Percentiles rank a stretch among this genome's conserved stretches.
Evolutionary conservation across 2,113 vertebrate genomes (phyloP).

Genomic region (Garra rufa): DNA sequence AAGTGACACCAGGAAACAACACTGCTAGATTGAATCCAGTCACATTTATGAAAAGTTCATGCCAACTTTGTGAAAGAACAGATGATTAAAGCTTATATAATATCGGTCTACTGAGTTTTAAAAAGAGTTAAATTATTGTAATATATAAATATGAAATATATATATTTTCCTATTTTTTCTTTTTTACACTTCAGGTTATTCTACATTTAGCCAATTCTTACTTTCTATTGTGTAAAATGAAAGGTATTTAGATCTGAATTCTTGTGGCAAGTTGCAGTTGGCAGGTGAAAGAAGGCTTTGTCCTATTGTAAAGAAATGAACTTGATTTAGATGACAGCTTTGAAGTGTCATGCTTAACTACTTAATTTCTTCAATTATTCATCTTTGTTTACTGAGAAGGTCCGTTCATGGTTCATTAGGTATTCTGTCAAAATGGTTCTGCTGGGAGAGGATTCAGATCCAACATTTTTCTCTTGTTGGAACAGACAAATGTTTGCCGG

Average conservation of each 20-base stretch:
- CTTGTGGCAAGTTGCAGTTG: neutral
- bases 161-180: too few species aligned
- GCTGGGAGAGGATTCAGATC: neutral
- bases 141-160: too few species aligned
- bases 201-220: neutral
- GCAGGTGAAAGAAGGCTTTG: neutral
- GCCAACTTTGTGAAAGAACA: too few species aligned
- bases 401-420: neutral
- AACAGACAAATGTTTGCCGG: conserved; percentile 17
- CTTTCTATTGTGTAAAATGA: neutral
- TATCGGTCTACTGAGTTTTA: too few species aligned
- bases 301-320: neutral
- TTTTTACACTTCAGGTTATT: neutral
- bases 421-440: neutral
- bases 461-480: conserved; percentile 24
- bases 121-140: neutral
- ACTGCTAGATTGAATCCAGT: neutral
- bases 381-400: conserved; percentile 22
- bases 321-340: neutral
- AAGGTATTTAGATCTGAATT: neutral
- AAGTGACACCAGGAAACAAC: neutral
- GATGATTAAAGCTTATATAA: too few species aligned
- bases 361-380: neutral
- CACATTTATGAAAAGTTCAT: neutral
- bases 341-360: neutral